Evolutionary conservation across 2,113 vertebrate genomes (phyloP), one percentile per base, ranked within the genome.

Genomic region (Chlamydotis undulata): DNA sequence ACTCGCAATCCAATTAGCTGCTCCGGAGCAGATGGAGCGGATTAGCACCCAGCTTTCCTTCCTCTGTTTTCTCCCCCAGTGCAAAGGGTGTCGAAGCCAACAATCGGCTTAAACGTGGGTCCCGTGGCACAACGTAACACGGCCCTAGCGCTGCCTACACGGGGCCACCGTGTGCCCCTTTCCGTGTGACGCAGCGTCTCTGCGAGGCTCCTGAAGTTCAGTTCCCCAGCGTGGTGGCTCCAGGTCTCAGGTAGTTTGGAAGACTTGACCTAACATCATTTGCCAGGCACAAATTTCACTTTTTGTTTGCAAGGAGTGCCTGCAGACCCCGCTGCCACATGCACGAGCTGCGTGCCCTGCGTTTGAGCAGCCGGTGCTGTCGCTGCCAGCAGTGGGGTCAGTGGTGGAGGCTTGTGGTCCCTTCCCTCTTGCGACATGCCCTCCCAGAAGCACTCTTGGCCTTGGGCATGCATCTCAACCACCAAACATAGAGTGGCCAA

Each of bases 21-120:
- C 82, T 85, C 8, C 9, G 3, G 88, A 95, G 93, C 90, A 96
- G 96, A 93, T 96, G 94, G 96, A 96, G 79, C 2, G 4, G 94
- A 96, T 97, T 96, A 96, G 91, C 41, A 67, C 78, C 91, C 1
- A 0, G 84, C 91, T 95, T 91, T 76, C 65, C 91, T 88, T 88
- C 93, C 82, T 85, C 88, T 23, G 0, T 59, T 78, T 52, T 90
- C 59, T 79, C 28, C 16, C 71, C 45, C 6, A 0, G 5, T 29
- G 37, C 79, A 15, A 29, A 59, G 80, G 67, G 55, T 92, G 92
- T 81, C 2, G 0, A n/a, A 73, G 79, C 87, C 92, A 60, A 1
- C 79, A 90, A 90, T 93, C 68, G 8, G 90, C 82, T 97, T 96
- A 97, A 2, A 13, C 2, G 1, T 14, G 49, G 47, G 59, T 93